Percentiles rank a stretch among this genome's conserved stretches.
Evolutionary conservation across 2,113 vertebrate species (phyloP).

Genomic region (Syngnathoides biaculeatus): DNA sequence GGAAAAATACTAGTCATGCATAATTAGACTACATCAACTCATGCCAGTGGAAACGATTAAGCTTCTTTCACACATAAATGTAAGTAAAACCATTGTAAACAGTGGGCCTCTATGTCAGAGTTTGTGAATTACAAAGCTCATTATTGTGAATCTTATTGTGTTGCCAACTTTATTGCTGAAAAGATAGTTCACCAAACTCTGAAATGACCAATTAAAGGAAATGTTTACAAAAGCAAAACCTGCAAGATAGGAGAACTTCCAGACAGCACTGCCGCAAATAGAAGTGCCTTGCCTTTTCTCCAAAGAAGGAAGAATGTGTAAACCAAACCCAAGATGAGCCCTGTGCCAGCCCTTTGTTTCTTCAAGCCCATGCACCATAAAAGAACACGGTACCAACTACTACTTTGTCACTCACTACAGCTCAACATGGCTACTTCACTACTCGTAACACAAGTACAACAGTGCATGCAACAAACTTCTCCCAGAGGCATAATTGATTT

Average conservation of each 20-base stretch:
- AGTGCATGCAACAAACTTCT: constrained; percentile 53
- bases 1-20: constrained; percentile 52
- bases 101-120: constrained; percentile 55
- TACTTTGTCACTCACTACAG: constrained; percentile 24
- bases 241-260: constrained; percentile 39
- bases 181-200: constrained; percentile 57
- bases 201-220: constrained; percentile 51
- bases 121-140: constrained; percentile 36
- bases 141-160: neutral
- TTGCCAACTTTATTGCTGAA: constrained; percentile 1
- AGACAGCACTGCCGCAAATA: constrained; percentile 46
- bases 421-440: constrained; percentile 35
- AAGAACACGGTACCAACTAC: constrained; percentile 29
- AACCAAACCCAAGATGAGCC: constrained; percentile 44
- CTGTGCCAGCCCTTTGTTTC: constrained; percentile 51
- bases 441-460: constrained; percentile 21
- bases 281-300: constrained; percentile 33
- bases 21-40: constrained; percentile 26
- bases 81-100: constrained; percentile 15
- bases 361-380: constrained; percentile 63
- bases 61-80: constrained; percentile 28
- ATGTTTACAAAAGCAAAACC: constrained; percentile 30
- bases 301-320: constrained; percentile 40
- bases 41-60: constrained; percentile 49
- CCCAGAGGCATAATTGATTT: constrained; percentile 15